Conservation (phyloP, 2,113 vertebrate species). For the Plectropomus leopardus region DNA sequence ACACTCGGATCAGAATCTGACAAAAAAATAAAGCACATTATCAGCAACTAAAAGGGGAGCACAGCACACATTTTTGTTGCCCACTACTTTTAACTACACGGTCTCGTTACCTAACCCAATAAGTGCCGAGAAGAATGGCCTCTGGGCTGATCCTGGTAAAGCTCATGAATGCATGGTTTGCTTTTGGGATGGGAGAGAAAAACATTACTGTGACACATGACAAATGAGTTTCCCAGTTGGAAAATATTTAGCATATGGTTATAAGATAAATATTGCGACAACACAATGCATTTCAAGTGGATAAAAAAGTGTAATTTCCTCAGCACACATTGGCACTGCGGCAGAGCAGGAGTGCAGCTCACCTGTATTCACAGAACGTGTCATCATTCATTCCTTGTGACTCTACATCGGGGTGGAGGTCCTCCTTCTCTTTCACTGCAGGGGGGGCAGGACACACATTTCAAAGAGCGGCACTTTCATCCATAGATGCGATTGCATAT, state of each 20-base stretch:
- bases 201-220: conserved; percentile 65
- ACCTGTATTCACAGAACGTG: conserved; percentile 95
- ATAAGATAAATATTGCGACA: conserved; percentile 31
- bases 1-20: conserved; percentile 24
- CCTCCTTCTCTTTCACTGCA: conserved; percentile 96
- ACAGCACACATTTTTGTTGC: conserved; percentile 30
- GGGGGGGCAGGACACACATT: conserved; percentile 27
- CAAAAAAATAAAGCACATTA: conserved; percentile 37
- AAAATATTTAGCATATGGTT: conserved; percentile 49
- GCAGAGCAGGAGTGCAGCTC: conserved; percentile 66
- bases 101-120: conserved; percentile 77
- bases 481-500: conserved; percentile 7
- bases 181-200: conserved; percentile 77
- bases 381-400: conserved; percentile 90
- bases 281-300: conserved; percentile 31
- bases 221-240: conserved; percentile 35
- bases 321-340: conserved; percentile 27
- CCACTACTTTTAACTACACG: conserved; percentile 67
- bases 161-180: conserved; percentile 71
- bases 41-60: conserved; percentile 43
- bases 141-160: conserved; percentile 75
- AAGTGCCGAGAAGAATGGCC: conserved; percentile 68
- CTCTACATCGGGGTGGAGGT: conserved; percentile 89
- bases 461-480: conserved; percentile 42
- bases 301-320: conserved; percentile 36